These are phyloP conservation scores for Danio jaintianensis DNA, from an alignment of 2,797 vertebrate species.

Conservation along the genomic window DNA sequence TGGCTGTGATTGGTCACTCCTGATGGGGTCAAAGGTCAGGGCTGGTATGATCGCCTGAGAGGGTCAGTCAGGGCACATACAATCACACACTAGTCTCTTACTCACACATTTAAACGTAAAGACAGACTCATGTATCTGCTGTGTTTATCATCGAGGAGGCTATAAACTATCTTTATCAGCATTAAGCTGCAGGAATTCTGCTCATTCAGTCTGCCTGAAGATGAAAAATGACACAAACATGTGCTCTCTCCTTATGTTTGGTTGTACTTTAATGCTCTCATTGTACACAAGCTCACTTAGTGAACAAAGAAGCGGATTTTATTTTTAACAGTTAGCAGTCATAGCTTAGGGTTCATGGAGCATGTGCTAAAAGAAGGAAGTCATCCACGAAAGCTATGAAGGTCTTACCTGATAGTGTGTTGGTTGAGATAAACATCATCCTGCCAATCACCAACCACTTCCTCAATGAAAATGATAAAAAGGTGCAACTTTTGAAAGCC, in stretches of 20 bases:
- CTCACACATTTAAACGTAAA: constrained; percentile 16
- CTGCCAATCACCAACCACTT: constrained; percentile 11
- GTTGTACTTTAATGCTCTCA: constrained; percentile 11
- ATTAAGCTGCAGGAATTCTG: constrained; percentile 31
- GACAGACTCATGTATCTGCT: constrained; percentile 3
- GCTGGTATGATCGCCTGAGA: constrained; percentile 41
- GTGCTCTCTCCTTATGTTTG: not conserved
- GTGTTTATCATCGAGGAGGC: constrained; percentile 18
- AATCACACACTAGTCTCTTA: constrained; percentile 22
- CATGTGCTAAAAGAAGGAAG: constrained; percentile 12
- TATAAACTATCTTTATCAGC: constrained; percentile 25
- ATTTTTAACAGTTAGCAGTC: constrained; percentile 33
- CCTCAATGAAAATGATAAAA: not conserved
- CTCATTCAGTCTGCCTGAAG: not conserved
- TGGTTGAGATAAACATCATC: constrained; percentile 1
- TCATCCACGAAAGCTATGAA: not conserved
- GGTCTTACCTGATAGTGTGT: constrained; percentile 1
- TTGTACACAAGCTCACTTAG: constrained; percentile 41
- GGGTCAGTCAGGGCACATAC: constrained; percentile 43
- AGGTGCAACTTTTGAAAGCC: not conserved
- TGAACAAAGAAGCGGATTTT: constrained; percentile 23
- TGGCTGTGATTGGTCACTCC: constrained; percentile 57
- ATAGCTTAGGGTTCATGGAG: constrained; percentile 28
- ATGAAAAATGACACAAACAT: constrained; percentile 36
- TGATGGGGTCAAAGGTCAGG: constrained; percentile 54